Conservation (phyloP, 2,888 invertebrate species). For the Strigamia crassipes region DNA sequence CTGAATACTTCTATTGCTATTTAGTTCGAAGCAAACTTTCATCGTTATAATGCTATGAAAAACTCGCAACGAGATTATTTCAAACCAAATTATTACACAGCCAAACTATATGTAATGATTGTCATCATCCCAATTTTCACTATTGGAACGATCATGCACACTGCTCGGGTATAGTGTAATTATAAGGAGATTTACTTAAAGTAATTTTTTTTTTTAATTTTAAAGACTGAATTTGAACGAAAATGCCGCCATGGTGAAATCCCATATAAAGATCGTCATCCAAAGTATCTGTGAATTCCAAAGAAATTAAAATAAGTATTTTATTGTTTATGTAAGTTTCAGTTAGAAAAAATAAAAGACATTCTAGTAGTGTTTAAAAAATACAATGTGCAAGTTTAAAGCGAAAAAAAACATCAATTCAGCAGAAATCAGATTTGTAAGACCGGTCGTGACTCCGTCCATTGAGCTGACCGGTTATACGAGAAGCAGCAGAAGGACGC, state of each 20-base stretch:
- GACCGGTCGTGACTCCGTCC: too few relatives aligned
- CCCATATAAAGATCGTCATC: slow-evolving; percentile 68
- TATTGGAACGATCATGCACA: neutral
- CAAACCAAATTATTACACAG: slow-evolving; percentile 64
- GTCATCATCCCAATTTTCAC: slow-evolving; percentile 65
- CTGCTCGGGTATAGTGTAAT: neutral
- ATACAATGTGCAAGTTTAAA: too few relatives aligned
- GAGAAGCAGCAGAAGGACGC: neutral
- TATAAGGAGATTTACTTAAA: too few relatives aligned
- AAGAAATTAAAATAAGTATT: neutral
- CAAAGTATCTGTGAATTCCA: neutral
- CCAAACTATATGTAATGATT: slow-evolving; percentile 63
- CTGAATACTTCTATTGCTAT: slow-evolving; percentile 54
- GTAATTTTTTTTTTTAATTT: slow-evolving; percentile 57
- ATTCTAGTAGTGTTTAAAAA: neutral
- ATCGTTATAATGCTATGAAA: slow-evolving; percentile 74
- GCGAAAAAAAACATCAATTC: too few relatives aligned
- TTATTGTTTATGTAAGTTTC: neutral
- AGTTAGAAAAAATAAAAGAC: neutral
- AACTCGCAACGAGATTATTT: slow-evolving; percentile 70
- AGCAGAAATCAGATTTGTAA: too few relatives aligned
- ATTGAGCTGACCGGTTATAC: neutral
- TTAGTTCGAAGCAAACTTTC: slow-evolving; percentile 80
- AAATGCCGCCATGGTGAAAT: slow-evolving; percentile 72
- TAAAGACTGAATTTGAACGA: slow-evolving; percentile 61